Base-by-base conservation (phyloP, 2,113 vertebrate species). In the Melanerpes aurifrons region DNA sequence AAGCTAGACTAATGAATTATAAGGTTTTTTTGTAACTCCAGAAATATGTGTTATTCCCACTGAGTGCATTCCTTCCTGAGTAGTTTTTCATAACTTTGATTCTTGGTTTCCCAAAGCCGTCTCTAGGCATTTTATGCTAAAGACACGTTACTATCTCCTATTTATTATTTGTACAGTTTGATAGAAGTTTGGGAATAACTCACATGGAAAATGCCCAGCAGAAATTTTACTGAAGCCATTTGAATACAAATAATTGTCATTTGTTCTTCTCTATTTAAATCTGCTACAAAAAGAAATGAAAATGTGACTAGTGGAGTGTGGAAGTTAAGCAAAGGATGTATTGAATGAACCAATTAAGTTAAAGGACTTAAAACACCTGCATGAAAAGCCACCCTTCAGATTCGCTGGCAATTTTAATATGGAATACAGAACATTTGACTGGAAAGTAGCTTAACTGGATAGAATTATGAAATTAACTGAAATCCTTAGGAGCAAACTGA, bases 221-320 rank as follows among this genome's bases (percentile, higher is more conserved):
- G 35, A 91, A 94, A 70, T 21, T 92, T 86, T 94, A 54, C 85
- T 94, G 92, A 79, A 72, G 37, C 54, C 45, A 70, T 7, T 17
- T 85, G 72, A 81, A 67, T 77, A 90, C 89, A 90, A 95, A 90
- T 79, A 92, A 76, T 83, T n/a, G 53, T 66, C 32, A 80, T 87
- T 91, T 95, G 9, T 32, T 82, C 20, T 63, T 92, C 73, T 74
- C n/a, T 77, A 56, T 95, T 95, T 90, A 91, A 94, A 93, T 92
- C 94, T 90, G 70, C 40, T 63, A 4, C 40, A 90, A 75, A 82
- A 35, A 69, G 43, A 92, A 95, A 94, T 76, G 61, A 90, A 94
- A 96, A 96, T 86, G 43, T 70, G 92, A 50, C 70, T 82, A 84
- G 48, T 73, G 61, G 82, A 35, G 32, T 95, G 45, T 92, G 89